Evolutionary conservation across 2,888 invertebrate species (phyloP).

Genomic region (Platycnemis pennipes): DNA sequence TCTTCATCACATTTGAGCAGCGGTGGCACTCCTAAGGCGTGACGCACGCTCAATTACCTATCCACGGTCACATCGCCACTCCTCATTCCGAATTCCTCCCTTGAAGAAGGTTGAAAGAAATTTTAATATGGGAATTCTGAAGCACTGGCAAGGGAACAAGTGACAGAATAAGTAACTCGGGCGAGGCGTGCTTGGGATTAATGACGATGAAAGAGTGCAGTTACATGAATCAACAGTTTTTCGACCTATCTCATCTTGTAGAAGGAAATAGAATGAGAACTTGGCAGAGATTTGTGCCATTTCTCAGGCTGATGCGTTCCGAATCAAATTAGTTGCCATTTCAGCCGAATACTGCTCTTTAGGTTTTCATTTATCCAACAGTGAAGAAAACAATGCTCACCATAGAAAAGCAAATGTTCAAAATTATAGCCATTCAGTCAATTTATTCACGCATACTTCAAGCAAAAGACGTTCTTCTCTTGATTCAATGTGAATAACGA

Average conservation of each 20-base stretch:
- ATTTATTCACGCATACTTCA: too few species aligned
- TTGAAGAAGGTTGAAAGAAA: neutral
- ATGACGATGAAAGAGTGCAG: neutral
- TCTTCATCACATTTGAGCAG: neutral
- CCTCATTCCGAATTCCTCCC: neutral
- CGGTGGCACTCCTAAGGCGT: neutral
- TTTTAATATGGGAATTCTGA: neutral
- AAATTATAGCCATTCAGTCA: too few species aligned
- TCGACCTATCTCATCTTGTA: neutral
- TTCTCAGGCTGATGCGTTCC: too few species aligned
- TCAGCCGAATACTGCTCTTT: too few species aligned
- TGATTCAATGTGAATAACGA: too few species aligned
- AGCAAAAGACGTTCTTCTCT: too few species aligned
- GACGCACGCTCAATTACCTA: constrained; percentile 40
- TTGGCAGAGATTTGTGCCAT: too few species aligned
- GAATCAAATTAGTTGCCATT: too few species aligned
- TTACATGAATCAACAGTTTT: constrained; percentile 45
- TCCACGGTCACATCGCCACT: neutral
- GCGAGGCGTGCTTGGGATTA: neutral
- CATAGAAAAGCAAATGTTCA: too few species aligned
- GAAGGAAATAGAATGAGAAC: too few species aligned
- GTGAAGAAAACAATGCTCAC: too few species aligned
- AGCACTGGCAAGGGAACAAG: neutral
- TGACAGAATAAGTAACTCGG: neutral
- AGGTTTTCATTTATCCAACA: too few species aligned